These are phyloP conservation scores for Dermochelys coriacea DNA, from an alignment of 2,797 vertebrate species.

Conservation along the genomic window DNA sequence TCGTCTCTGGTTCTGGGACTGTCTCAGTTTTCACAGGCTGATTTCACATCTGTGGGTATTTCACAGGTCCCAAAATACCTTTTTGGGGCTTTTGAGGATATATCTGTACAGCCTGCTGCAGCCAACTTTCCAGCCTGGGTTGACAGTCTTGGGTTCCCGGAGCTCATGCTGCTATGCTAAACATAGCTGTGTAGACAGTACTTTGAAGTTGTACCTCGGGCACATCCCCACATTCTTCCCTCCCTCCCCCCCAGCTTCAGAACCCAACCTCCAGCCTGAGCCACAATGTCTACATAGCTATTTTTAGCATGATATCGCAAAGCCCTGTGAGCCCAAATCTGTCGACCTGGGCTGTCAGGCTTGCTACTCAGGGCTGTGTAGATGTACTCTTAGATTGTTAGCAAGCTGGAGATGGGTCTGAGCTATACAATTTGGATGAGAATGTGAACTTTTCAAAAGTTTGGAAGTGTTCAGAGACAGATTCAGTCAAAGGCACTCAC, in stretches of 20 bases:
- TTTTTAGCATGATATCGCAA: background rate
- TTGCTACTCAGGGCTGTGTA: background rate
- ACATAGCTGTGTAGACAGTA: background rate
- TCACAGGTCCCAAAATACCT: background rate
- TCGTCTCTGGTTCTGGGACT: fast-evolving
- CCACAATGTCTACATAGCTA: background rate
- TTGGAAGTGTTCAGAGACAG: background rate
- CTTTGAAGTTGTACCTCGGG: background rate
- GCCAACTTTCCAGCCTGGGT: background rate
- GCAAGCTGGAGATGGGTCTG: background rate
- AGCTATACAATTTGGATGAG: background rate
- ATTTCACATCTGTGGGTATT: conserved; percentile 38
- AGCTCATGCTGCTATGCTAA: background rate
- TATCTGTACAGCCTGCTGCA: background rate
- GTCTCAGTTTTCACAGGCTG: conserved; percentile 3
- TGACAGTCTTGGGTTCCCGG: background rate
- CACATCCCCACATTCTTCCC: too few relatives aligned
- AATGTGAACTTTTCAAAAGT: background rate
- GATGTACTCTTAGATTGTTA: background rate
- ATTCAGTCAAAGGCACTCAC: background rate
- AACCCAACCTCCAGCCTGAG: background rate
- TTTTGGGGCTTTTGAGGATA: background rate
- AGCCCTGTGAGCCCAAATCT: background rate
- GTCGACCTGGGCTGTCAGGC: background rate
- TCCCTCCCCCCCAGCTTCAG: background rate